Conservation (phyloP, 2,113 vertebrate genomes). For the Chionis minor region DNA sequence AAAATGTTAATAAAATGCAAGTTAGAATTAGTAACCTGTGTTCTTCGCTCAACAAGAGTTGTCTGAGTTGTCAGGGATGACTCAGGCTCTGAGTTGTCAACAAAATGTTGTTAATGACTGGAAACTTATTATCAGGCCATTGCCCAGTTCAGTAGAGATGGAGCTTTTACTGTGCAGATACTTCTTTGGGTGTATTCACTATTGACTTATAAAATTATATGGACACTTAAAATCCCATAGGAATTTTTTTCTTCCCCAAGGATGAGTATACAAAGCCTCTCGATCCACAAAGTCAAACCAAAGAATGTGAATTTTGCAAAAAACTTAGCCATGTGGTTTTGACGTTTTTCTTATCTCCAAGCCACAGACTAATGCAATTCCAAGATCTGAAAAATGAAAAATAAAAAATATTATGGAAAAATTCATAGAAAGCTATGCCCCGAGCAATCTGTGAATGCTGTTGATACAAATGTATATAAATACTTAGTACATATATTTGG, state of each 20-base stretch:
- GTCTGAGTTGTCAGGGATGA: too few relatives aligned
- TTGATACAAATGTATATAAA: neutral
- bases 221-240: neutral
- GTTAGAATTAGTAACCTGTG: neutral
- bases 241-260: neutral
- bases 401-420: neutral
- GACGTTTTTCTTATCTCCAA: neutral
- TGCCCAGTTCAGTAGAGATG: neutral
- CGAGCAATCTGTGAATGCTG: neutral
- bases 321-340: neutral
- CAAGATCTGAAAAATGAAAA: neutral
- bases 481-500: neutral
- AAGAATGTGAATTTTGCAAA: neutral
- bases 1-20: neutral
- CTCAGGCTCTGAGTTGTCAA: neutral
- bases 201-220: neutral
- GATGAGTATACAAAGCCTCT: neutral
- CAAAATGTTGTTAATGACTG: neutral
- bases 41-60: neutral
- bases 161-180: neutral
- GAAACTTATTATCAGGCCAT: neutral
- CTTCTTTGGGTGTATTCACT: neutral
- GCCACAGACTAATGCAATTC: neutral
- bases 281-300: neutral
- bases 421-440: neutral